A percentile compares a stretch with the other conserved stretches of the same genome.
These are phyloP conservation scores for Hydrocynus forskahlii DNA, from an alignment of 2,797 vertebrate genomes.

Conservation along the genomic window DNA sequence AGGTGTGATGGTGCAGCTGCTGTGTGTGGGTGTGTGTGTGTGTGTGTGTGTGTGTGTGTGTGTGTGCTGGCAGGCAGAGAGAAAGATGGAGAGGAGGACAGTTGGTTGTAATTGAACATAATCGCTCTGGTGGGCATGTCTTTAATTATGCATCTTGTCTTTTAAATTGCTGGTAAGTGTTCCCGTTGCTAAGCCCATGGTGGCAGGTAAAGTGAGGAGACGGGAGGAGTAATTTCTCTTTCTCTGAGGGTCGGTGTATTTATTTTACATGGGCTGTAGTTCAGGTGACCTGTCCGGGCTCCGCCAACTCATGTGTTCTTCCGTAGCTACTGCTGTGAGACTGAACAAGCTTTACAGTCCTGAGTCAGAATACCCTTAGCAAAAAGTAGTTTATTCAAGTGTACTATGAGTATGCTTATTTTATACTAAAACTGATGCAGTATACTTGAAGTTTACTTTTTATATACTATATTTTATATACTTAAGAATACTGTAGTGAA, in stretches of 20 bases:
- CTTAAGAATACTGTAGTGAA: no score
- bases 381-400: no score
- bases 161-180: constrained; percentile 64
- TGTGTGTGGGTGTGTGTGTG: background rate
- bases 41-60: background rate
- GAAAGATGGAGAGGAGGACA: constrained; percentile 27
- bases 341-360: no score
- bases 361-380: no score
- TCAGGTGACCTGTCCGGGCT: no score
- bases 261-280: no score
- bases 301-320: no score
- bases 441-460: no score
- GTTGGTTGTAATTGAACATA: constrained; percentile 62
- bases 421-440: no score
- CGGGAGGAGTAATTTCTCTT: background rate
- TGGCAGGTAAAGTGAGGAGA: background rate
- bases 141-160: constrained; percentile 69
- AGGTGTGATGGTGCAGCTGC: constrained; percentile 41
- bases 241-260: background rate
- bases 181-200: constrained; percentile 62
- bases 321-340: no score
- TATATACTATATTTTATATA: no score
- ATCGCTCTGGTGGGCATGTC: constrained; percentile 59
- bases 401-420: no score
- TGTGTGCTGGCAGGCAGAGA: background rate